Conservation (phyloP, 2,113 vertebrate genomes). For the Jaculus jaculus region DNA sequence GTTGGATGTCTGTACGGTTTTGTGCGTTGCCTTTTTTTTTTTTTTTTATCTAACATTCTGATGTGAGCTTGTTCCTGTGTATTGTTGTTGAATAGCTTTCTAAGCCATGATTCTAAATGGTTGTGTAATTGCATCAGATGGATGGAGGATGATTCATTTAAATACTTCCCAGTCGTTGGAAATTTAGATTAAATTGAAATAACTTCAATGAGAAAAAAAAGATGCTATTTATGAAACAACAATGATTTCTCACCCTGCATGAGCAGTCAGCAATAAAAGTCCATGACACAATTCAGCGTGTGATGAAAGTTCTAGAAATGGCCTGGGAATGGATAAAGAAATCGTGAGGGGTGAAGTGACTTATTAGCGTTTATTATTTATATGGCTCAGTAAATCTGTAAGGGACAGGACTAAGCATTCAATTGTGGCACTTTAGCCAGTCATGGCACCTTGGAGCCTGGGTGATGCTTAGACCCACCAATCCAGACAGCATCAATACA, state of each 20-base stretch:
- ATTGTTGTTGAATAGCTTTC: constrained; percentile 45
- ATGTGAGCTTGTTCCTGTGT: not conserved
- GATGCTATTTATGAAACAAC: constrained; percentile 15
- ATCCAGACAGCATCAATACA: not conserved
- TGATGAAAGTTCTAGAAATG: constrained; percentile 41
- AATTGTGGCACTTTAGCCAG: not conserved
- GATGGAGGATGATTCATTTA: constrained; percentile 42
- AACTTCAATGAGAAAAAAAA: not conserved
- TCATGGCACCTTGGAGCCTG: not conserved
- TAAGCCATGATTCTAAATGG: constrained; percentile 55
- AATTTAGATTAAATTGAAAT: constrained; percentile 56
- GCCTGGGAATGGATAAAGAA: not conserved
- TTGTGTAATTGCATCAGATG: constrained; percentile 18
- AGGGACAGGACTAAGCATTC: not conserved
- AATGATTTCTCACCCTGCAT: constrained; percentile 37
- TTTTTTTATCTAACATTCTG: not conserved
- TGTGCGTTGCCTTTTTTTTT: not conserved
- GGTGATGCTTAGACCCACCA: not conserved
- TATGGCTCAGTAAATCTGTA: constrained; percentile 18
- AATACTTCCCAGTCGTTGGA: not conserved
- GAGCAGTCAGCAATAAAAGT: constrained; percentile 50
- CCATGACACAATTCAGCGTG: not conserved
- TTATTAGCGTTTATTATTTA: constrained; percentile 60
- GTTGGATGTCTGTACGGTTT: not conserved
- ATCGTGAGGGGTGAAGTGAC: not conserved